Evolutionary conservation across 2,888 invertebrate genomes (phyloP).

Genomic region (Lottia gigantea): DNA sequence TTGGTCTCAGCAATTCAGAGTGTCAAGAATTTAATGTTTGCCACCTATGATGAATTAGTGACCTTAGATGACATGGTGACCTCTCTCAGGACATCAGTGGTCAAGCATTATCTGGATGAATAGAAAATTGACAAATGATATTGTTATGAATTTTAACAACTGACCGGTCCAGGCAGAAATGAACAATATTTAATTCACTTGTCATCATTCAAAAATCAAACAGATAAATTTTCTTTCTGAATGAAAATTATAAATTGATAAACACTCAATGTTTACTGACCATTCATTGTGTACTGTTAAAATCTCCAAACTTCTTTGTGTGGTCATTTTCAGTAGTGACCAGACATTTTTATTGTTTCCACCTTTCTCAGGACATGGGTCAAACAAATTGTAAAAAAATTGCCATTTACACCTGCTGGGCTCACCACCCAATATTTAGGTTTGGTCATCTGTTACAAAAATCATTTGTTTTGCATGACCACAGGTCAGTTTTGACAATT

Average conservation of each 20-base stretch:
- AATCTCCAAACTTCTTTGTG: no score
- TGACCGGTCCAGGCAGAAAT: no score
- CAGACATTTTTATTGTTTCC: neutral
- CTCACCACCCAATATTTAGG: neutral
- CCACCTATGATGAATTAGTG: neutral
- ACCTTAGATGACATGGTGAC: neutral
- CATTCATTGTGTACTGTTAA: no score
- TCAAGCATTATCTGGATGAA: neutral
- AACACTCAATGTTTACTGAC: no score
- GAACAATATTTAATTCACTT: no score
- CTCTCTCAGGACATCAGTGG: neutral
- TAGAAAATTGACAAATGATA: neutral
- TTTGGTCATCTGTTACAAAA: neutral
- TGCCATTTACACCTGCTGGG: neutral
- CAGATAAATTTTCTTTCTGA: no score
- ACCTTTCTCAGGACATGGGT: slow-evolving; percentile 3
- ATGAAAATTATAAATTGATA: no score
- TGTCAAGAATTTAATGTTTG: no score
- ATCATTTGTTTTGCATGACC: neutral
- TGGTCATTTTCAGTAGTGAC: neutral
- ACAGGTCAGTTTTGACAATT: neutral
- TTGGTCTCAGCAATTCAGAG: no score
- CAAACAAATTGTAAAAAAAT: neutral
- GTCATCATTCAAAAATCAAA: no score
- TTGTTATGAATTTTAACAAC: no score